Base-by-base conservation (phyloP, 2,797 vertebrate genomes). In the Uromys caudimaculatus region DNA sequence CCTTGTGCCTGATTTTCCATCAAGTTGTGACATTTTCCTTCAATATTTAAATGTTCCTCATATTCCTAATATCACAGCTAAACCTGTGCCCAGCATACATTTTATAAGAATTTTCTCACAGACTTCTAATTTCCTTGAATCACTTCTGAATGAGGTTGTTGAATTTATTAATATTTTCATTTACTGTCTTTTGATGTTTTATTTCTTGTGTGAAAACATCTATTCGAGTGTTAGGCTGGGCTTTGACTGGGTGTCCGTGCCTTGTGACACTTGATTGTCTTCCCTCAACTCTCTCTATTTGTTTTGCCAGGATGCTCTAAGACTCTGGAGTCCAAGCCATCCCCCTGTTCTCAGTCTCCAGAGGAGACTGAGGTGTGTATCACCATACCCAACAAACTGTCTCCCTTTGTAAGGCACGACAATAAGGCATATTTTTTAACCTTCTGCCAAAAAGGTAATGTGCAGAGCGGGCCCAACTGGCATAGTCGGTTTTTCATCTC, bases 1-100 rank as follows among this genome's bases (percentile, higher is more conserved):
- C 14, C 44, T 90, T 86, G 73, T 84, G 58, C 82, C 71, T 23
- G 87, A 81, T 89, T 97, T 94, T 92, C 67, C 77, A 47, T 75
- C 35, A 90, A 73, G 23, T 78, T 91, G 77, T 82, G 35, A 35
- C 79, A 17, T 50, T 93, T 79, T 76, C 35, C 1, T n/a, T 79
- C 44, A 71, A 78, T 92, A 95, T 84, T 88, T 88, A 81, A 93
- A 87, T 64, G 12, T 58, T 71, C 7, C 1, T 85, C 77, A 32
- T 69, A 62, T 23, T 73, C 54, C 41, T 82, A 78, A 67, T 91
- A 90, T 88, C 79, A 67, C 4, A 91, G 78, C 78, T 56, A 78
- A 87, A 27, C 29, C 44, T 54, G 4, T 32, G 23, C 32, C 50
- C 89, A 4, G 62, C 52, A 89, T 75, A 88, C 78, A 54, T 58